A percentile compares a stretch with the other conserved stretches of the same genome.
Conservation (phyloP, 37 sponge, comb jelly and placozoan genomes). For the Aplysina aerophoba region DNA sequence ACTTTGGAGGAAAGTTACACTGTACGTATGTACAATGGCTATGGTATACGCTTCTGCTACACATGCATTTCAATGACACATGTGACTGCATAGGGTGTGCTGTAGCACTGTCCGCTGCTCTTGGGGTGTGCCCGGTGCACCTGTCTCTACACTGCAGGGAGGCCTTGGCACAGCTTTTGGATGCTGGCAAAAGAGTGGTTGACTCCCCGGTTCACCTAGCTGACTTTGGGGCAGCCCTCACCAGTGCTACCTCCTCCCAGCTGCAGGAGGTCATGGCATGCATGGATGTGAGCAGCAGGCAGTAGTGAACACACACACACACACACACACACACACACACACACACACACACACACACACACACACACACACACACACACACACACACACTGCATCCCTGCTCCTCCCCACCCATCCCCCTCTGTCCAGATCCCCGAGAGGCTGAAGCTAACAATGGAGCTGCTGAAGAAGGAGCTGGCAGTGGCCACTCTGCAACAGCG, state of each 20-base stretch:
- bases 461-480: constrained; percentile 92
- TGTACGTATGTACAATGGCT: too few species aligned
- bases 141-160: constrained; percentile 48
- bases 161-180: constrained; percentile 81
- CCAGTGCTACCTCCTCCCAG: constrained; percentile 79
- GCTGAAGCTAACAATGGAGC: constrained; percentile 85
- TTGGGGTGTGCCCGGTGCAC: background rate
- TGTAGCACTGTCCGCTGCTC: too few species aligned
- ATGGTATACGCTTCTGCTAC: too few species aligned
- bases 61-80: too few species aligned
- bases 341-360: background rate
- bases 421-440: constrained; percentile 61
- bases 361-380: background rate
- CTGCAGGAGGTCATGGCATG: constrained; percentile 89
- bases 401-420: background rate
- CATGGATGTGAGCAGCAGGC: constrained; percentile 34
- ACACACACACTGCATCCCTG: too few species aligned
- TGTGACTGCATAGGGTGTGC: too few species aligned
- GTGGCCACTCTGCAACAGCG: constrained; percentile 89
- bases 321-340: too few species aligned
- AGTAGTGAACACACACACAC: too few species aligned
- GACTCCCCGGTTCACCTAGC: constrained; percentile 90
- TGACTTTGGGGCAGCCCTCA: constrained; percentile 94
- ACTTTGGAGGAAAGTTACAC: too few species aligned
- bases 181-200: constrained; percentile 83